Evolutionary conservation across 2,113 vertebrate genomes (phyloP).

Genomic region (Eclectus roratus): DNA sequence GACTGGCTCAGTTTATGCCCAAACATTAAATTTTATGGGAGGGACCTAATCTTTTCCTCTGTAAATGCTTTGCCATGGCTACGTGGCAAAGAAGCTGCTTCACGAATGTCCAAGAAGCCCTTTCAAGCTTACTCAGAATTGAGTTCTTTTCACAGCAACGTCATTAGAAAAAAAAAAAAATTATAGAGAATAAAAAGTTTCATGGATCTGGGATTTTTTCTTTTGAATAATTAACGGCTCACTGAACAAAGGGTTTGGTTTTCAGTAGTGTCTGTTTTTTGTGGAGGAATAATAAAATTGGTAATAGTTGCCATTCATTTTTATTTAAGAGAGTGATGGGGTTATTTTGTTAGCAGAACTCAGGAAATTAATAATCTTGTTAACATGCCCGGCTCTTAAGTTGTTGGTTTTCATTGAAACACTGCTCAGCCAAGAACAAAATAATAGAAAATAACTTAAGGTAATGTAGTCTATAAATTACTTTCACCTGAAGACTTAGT

Average conservation of each 20-base stretch:
- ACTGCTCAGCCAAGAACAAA: neutral
- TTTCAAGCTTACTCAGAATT: neutral
- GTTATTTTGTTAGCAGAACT: neutral
- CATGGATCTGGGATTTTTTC: neutral
- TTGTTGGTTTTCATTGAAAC: neutral
- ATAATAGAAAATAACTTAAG: neutral
- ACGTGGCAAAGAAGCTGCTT: neutral
- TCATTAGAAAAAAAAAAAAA: neutral
- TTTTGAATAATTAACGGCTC: neutral
- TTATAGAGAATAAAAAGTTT: neutral
- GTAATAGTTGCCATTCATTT: neutral
- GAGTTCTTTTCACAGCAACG: neutral
- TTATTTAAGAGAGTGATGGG: neutral
- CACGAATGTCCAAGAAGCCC: fast-evolving
- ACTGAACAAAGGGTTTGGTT: neutral
- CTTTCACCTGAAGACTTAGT: neutral
- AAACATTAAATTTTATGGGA: neutral
- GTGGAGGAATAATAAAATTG: neutral
- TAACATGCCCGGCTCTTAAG: neutral
- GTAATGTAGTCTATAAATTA: neutral
- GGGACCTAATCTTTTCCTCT: neutral
- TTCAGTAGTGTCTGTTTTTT: neutral
- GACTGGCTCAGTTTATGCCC: neutral
- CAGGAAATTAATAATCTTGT: neutral
- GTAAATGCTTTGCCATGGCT: neutral